Conservation (phyloP, 2,113 vertebrate genomes). For the Xenopus borealis region DNA sequence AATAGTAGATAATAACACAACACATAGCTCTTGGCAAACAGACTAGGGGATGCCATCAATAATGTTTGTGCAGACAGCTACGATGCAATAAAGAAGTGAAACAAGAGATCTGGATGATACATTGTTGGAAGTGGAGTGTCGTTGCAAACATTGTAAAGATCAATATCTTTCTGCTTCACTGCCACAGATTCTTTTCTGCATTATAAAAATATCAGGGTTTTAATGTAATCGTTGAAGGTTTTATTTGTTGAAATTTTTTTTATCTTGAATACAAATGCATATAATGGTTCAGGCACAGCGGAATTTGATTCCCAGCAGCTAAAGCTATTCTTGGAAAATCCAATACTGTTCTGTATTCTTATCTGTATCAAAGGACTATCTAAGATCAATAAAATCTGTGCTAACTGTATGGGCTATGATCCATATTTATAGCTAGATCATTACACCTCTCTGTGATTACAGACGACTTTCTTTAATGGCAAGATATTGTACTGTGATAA, state of each 20-base stretch:
- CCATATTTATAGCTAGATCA: constrained; percentile 35
- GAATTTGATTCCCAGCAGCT: constrained; percentile 13
- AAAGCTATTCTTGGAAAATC: constrained; percentile 25
- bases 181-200: neutral
- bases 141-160: constrained; percentile 18
- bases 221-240: constrained; percentile 3
- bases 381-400: constrained; percentile 27
- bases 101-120: neutral
- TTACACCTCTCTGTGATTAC: constrained; percentile 15
- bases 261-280: neutral
- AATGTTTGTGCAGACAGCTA: constrained; percentile 4
- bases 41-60: constrained; percentile 13
- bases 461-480: neutral
- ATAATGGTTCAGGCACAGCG: neutral
- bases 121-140: constrained; percentile 4
- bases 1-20: neutral
- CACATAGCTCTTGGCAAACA: neutral
- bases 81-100: constrained; percentile 14
- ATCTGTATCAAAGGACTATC: constrained; percentile 36
- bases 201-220: neutral
- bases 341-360: constrained; percentile 22
- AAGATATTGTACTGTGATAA: neutral
- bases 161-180: constrained; percentile 6
- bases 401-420: constrained; percentile 17
- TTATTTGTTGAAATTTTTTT: neutral